These are phyloP conservation scores for Subacronicta megacephala DNA, from an alignment of 2,888 invertebrate species.

Conservation along the genomic window DNA sequence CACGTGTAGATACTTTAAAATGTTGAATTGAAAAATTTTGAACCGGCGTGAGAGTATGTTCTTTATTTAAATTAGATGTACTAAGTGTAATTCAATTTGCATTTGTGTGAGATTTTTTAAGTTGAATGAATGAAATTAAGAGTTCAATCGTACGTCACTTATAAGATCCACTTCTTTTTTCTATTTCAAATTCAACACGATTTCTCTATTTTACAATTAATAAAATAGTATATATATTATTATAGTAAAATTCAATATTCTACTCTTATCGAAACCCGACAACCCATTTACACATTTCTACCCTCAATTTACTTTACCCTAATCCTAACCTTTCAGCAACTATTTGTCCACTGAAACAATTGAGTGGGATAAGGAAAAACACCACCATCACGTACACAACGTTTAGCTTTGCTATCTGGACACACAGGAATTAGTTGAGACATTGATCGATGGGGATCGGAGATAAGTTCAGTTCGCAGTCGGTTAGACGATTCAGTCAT, in stretches of 20 bases:
- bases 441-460: conserved; percentile 52
- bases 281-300: conserved; percentile 27
- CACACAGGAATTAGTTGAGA: conserved; percentile 54
- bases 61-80: conserved; percentile 1
- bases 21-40: conserved; percentile 43
- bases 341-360: conserved; percentile 80
- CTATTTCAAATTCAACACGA: too few species aligned
- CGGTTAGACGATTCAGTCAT: conserved; percentile 34
- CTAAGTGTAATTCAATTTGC: conserved; percentile 12
- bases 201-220: too few species aligned
- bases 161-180: too few species aligned
- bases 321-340: conserved; percentile 65
- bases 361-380: conserved; percentile 70
- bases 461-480: conserved; percentile 45
- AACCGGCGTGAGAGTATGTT: conserved; percentile 30
- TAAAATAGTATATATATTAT: too few species aligned
- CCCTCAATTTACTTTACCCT: conserved; percentile 51
- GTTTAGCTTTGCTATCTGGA: conserved; percentile 53
- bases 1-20: conserved; percentile 72
- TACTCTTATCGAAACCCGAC: conserved; percentile 4
- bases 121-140: neutral
- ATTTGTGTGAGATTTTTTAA: neutral
- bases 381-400: conserved; percentile 58
- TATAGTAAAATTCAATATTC: neutral
- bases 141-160: too few species aligned